Evolutionary conservation across 2,113 vertebrate species (phyloP).

Genomic region (Myrmecobius fasciatus): DNA sequence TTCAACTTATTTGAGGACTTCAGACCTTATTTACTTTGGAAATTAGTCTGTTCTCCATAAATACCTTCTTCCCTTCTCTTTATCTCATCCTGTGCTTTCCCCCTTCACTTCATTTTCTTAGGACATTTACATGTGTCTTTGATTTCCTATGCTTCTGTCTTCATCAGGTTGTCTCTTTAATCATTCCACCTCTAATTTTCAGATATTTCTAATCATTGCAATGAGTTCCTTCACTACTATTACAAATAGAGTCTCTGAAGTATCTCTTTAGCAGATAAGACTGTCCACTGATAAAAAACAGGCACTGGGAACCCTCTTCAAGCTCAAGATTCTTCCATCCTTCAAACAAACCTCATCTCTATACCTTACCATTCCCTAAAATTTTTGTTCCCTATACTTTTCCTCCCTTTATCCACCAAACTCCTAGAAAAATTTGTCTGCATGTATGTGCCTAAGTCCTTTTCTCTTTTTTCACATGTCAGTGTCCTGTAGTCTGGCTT

Average conservation of each 20-base stretch:
- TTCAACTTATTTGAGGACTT: neutral
- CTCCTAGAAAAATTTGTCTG: neutral
- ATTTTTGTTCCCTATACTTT: neutral
- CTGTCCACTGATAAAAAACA: neutral
- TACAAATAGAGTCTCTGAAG: neutral
- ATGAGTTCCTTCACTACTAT: neutral
- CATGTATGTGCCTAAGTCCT: neutral
- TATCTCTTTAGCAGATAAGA: neutral
- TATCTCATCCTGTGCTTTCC: neutral
- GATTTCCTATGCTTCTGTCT: neutral
- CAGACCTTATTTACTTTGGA: neutral
- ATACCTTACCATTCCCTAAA: neutral
- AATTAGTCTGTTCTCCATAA: neutral
- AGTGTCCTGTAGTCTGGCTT: neutral
- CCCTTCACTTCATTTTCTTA: neutral
- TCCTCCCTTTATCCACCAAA: neutral
- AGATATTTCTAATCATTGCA: neutral
- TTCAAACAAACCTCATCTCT: neutral
- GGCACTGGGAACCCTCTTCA: neutral
- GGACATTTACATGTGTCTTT: neutral
- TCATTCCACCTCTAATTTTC: neutral
- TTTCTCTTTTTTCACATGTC: neutral
- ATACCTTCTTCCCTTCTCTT: neutral
- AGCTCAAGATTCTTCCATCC: neutral
- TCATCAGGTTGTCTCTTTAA: neutral